Evolutionary conservation across 1,140 invertebrate species (phyloP), one percentile per base, ranked within the genome.

Genomic region (Heliothis virescens): DNA sequence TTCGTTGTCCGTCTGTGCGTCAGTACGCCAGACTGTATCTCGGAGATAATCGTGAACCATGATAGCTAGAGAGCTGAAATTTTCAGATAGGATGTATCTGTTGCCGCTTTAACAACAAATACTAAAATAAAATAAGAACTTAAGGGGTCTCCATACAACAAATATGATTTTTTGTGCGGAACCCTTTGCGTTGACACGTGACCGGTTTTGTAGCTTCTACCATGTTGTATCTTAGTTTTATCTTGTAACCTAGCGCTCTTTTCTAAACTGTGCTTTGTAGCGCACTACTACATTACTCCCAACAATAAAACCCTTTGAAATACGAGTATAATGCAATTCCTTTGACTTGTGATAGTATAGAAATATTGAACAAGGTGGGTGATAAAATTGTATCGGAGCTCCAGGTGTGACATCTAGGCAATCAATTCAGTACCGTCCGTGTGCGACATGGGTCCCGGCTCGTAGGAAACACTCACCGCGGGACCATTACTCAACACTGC

Each of bases 401-500:
- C 41, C 57, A 75, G 53, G 55, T 79, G 65, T 71, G 65, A 71
- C 65, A 60, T 71, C 21, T 34, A 71, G 41, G 65, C 65, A 79
- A 79, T 79, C 76, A 79, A 79, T 79, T 79, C 72, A 41, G 57
- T 48, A 18, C 71, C n/a, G 57, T 57, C 72, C 41, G 18, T 75
- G 57, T 75, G 2, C 72, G 72, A 75, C 72, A 75, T 52, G 72
- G 72, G 67, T 53, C 50, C 72, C 57, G n/a, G n/a, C 52, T 29
- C 67, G 67, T 21, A 71, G 67, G 52, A 62, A 75, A 75, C 72
- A 60, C 67, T 73, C 74, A 63, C 71, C 18, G 18, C 47, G 55
- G 63, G 74, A 77, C 59, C 74, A 81, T 81, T 81, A 77, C 67
- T 81, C 80, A 81, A 77, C 80, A 72, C 48, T 75, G 63, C 62